These are phyloP conservation scores for Carcina quercana DNA, from an alignment of 2,888 invertebrate species.

Conservation along the genomic window DNA sequence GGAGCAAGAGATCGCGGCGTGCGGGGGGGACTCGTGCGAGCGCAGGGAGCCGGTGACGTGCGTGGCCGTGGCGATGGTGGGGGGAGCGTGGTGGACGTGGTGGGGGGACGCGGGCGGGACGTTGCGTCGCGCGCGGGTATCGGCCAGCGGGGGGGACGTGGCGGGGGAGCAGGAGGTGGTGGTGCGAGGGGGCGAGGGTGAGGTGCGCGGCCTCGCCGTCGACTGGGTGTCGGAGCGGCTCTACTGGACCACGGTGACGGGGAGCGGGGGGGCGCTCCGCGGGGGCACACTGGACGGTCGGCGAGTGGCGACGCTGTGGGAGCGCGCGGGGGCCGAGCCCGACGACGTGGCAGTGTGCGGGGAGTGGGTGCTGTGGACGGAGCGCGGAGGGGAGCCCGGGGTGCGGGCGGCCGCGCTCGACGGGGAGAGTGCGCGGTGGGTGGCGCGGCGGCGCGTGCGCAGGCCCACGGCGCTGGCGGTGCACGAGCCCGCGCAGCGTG, in stretches of 20 bases:
- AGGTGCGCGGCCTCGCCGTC: slow-evolving; percentile 83
- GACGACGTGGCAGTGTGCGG: slow-evolving; percentile 75
- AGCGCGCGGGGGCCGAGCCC: slow-evolving; percentile 74
- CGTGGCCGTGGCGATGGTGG: slow-evolving; percentile 32
- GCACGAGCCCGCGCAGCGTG: slow-evolving; percentile 80
- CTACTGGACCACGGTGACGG: slow-evolving; percentile 77
- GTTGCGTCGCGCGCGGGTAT: slow-evolving; percentile 23
- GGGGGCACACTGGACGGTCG: slow-evolving; percentile 73
- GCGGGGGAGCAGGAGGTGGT: slow-evolving; percentile 21
- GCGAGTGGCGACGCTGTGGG: slow-evolving; percentile 68
- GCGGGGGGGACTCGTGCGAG: slow-evolving; percentile 29
- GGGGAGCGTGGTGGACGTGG: slow-evolving; percentile 46
- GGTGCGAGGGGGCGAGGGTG: slow-evolving; percentile 71
- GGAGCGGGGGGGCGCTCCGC: slow-evolving; percentile 25
- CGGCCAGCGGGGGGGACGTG: background rate
- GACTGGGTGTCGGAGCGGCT: slow-evolving; percentile 81
- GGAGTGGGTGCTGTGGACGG: slow-evolving; percentile 86
- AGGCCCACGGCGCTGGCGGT: slow-evolving; percentile 86
- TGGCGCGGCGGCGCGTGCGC: slow-evolving; percentile 76
- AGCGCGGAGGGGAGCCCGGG: slow-evolving; percentile 75
- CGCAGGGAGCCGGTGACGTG: slow-evolving; percentile 11
- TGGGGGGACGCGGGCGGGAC: slow-evolving; percentile 42
- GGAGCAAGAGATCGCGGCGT: slow-evolving; percentile 18
- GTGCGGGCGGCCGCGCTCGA: slow-evolving; percentile 80
- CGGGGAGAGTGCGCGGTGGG: slow-evolving; percentile 66